Conservation (phyloP, 2,113 vertebrate genomes). For the human region GRCh38 chr7:69097001-69097500, state of each 20-base stretch:
- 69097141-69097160: neutral
- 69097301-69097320: too few species aligned
- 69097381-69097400: too few species aligned
- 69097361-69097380: too few species aligned
- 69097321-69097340: neutral
- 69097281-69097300: neutral
- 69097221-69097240: neutral
- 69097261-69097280: neutral
- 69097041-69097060: too few species aligned
- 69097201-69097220: neutral
- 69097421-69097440: too few species aligned
- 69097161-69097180: neutral
- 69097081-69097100: neutral
- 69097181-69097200: neutral
- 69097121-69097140: neutral
- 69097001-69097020: fast-evolving
- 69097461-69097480: too few species aligned
- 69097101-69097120: neutral
- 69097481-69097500: too few species aligned
- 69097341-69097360: neutral
- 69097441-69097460: too few species aligned
- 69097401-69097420: too few species aligned
- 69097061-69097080: neutral
- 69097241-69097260: neutral
- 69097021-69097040: neutral